Evolutionary conservation across 2,797 vertebrate species (phyloP), one percentile per base, ranked within the genome.

Genomic region (Poliocrania exsul): DNA sequence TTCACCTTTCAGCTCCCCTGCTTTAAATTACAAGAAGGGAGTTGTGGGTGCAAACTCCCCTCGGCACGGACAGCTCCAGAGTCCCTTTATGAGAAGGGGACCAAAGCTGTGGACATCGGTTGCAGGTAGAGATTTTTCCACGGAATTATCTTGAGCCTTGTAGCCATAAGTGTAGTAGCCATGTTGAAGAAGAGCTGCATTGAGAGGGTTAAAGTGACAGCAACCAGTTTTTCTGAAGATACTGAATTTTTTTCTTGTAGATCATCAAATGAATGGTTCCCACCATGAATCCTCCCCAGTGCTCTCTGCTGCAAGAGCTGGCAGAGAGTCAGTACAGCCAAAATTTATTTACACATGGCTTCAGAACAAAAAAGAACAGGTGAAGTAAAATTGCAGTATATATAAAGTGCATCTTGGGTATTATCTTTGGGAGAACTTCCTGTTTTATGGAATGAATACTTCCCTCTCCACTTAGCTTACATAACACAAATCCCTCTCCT

Each of bases 321-420:
- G 47, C 49, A 90, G 87, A 2, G 96, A 98, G 65, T 70, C 91
- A 23, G 97, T 97, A 50, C 98, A 98, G 83, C 98, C 99, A 72
- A 98, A 93, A 90, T 97, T 98, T 74, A 88, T 99, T 93, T 98
- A 98, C 92, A 98, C 97, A 2, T 99, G 99, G 98, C 98, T 99
- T 46, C 98, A 98, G 93, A 99, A 98, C 97, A 98, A 98, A 91
- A 98, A 98, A 96, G 99, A 99, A 54, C 99, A 99, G 99, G 99
- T 99, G 97, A 40, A 86, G 86, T 65, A 60, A 56, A 83, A 77
- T 15, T 77, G 46, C 33, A 50, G 19, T 69, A 56, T 31, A 42
- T 12, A 26, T 20, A 5, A 37, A 47, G 9, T 38, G 23, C 57
- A 80, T 13, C 42, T 71, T 82, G 58, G 21, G 23, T 54, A 23